Conservation (phyloP, 1,140 invertebrate species). For the Aphaenogaster floridana region DNA sequence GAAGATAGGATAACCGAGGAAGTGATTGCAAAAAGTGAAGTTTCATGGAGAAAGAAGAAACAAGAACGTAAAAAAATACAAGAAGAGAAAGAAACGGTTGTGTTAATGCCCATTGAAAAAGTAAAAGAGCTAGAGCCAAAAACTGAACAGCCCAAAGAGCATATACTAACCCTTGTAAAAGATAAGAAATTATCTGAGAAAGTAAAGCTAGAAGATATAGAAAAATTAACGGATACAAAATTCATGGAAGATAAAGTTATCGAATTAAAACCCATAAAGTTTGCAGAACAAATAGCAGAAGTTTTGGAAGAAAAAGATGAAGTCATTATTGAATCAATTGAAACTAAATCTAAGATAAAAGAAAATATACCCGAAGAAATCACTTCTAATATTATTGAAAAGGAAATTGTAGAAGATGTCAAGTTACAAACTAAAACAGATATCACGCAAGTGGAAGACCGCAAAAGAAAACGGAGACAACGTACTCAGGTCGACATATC, state of each 20-base stretch:
- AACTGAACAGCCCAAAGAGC: background rate
- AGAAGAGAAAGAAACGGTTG: constrained; percentile 44
- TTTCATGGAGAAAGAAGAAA: constrained; percentile 64
- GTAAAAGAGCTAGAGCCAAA: background rate
- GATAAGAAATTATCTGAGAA: constrained; percentile 27
- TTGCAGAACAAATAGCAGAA: constrained; percentile 63
- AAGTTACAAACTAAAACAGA: constrained; percentile 23
- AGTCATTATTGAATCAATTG: constrained; percentile 69
- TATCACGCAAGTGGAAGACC: constrained; percentile 68
- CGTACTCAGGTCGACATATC: constrained; percentile 88
- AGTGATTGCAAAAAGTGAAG: constrained; percentile 32
- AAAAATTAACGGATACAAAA: background rate
- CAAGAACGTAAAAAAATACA: constrained; percentile 26
- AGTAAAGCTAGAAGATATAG: constrained; percentile 29
- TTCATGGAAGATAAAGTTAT: constrained; percentile 81
- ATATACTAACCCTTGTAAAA: background rate
- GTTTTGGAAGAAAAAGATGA: constrained; percentile 78
- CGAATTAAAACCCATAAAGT: constrained; percentile 85
- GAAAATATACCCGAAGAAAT: constrained; percentile 61
- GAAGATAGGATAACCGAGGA: constrained; percentile 58
- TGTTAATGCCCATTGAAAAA: constrained; percentile 41
- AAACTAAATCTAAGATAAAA: constrained; percentile 55
- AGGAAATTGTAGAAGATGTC: constrained; percentile 7
- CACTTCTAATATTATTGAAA: constrained; percentile 18
- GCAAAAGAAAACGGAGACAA: constrained; percentile 78